phyloP scores from a whole-genome alignment of 2,888 invertebrate species.

The Drosophila leonis region DNA sequence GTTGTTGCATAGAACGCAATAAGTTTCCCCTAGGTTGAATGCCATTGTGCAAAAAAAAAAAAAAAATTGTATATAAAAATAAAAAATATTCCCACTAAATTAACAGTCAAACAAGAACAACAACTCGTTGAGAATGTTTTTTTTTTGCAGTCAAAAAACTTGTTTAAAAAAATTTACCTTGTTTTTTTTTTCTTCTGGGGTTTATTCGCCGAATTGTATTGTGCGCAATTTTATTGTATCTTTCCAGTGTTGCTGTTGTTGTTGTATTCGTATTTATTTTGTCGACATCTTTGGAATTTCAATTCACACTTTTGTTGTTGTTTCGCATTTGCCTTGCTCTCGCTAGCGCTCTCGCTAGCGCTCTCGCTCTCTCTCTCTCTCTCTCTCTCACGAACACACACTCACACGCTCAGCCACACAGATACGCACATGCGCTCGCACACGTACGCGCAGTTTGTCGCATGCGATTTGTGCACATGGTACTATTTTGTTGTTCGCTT shows the following conservation, averaged over 20 bases:
- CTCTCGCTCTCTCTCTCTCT: conserved; percentile 11
- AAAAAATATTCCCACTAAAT: conserved; percentile 38
- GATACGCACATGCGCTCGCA: conserved; percentile 54
- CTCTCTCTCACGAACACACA: conserved; percentile 8
- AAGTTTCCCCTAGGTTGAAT: conserved; percentile 13
- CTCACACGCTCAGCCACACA: conserved; percentile 44
- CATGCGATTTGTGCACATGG: conserved; percentile 58
- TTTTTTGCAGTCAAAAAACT: conserved; percentile 60
- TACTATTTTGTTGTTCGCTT: not conserved
- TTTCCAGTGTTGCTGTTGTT: conserved; percentile 62
- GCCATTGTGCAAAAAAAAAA: conserved; percentile 9
- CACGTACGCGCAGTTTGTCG: conserved; percentile 60
- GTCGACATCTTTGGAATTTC: conserved; percentile 83
- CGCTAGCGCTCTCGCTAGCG: too few relatives aligned
- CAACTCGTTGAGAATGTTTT: conserved; percentile 23
- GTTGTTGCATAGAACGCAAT: conserved; percentile 65
- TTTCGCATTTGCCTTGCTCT: conserved; percentile 47
- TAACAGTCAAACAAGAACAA: too few relatives aligned
- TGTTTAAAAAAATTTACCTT: conserved; percentile 65
- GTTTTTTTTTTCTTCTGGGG: conserved; percentile 49
- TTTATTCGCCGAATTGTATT: conserved; percentile 72
- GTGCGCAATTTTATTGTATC: conserved; percentile 74
- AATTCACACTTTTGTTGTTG: conserved; percentile 82
- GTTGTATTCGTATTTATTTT: conserved; percentile 67
- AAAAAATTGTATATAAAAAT: too few relatives aligned